Base-by-base conservation (phyloP, 30 jellyfish, hydroid and myxozoan genomes). In the Aurelia sp. region DNA sequence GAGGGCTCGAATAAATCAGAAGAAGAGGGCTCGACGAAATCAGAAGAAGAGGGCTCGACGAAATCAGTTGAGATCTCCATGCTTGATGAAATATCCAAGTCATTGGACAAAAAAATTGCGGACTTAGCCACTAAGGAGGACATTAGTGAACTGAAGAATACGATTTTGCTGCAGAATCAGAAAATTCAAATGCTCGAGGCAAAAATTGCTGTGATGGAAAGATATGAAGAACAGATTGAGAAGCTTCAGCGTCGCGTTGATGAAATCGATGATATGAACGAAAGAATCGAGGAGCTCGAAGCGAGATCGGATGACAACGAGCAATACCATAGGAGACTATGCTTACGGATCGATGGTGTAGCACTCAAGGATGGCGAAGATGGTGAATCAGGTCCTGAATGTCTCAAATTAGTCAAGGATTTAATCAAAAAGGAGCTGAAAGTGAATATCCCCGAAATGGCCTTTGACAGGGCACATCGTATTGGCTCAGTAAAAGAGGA, bases 241-340 rank as follows among this genome's bases (percentile, higher is more conserved):
- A 64, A 64, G 21, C 44, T 64, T 64, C 41, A 64, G 75, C 16
- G 44, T 12, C 41, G 31, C 16, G 33, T 18, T 64, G 75, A 19
- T 19, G 31, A 64, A 27, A 27, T 64, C 75, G 44, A 64, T 19
- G 44, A 64, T 13, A 18, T 64, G 21, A 19, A 64, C 33, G 75
- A 64, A 64, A 19, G 75, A 13, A 27, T 64, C 75, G 44, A 64
- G 44, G 44, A 27, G 41, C 75, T 64, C 41, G 75, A 64, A 27
- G 41, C 21, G 41, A 19, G 75, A 19, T 64, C 75, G 41, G 41
- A 64, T 64, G 75, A 64, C 44, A 64, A 64, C 75, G 75, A 64
- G 75, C 75, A 64, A 27, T 64, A 64, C 44, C 33, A 64, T 27
- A 19, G 75, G 44, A 64, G 75, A 27, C 44, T 64, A 13, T 64